Percentiles rank a stretch among this genome's conserved stretches.
These are phyloP conservation scores for Apodemus agrarius DNA, from an alignment of 2,797 vertebrate genomes.

Conservation along the genomic window DNA sequence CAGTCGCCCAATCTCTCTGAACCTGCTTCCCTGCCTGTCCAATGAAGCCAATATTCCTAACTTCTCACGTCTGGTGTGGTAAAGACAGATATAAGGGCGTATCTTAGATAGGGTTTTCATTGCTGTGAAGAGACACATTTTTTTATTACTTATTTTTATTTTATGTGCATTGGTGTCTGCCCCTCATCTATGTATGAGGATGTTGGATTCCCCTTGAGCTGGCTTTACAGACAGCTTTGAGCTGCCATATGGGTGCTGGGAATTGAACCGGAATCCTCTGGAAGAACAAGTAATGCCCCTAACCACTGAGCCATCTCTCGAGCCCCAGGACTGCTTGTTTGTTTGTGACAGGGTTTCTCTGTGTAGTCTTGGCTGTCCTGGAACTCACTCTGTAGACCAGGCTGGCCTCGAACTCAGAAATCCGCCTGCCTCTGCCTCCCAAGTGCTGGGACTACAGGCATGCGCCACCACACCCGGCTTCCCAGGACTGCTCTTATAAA, in stretches of 20 bases:
- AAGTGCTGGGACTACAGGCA: too few species aligned
- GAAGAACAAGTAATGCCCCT: not conserved
- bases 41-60: not conserved
- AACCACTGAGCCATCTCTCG: not conserved
- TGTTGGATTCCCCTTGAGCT: not conserved
- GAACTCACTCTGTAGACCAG: too few species aligned
- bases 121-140: not conserved
- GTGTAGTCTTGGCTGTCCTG: too few species aligned
- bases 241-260: not conserved
- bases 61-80: not conserved
- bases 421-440: too few species aligned
- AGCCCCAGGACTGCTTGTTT: not conserved
- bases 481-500: not conserved
- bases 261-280: not conserved
- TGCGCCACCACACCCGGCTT: too few species aligned
- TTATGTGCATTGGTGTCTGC: not conserved
- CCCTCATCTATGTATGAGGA: not conserved
- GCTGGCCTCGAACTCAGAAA: too few species aligned
- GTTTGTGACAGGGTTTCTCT: too few species aligned
- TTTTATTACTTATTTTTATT: not conserved
- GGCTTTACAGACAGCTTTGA: not conserved
- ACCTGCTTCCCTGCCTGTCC: not conserved
- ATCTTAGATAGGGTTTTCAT: not conserved
- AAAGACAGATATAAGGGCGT: not conserved
- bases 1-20: not conserved